Evolutionary conservation across 2,113 vertebrate genomes (phyloP).

Genomic region (Phylloscopus trochiloides): DNA sequence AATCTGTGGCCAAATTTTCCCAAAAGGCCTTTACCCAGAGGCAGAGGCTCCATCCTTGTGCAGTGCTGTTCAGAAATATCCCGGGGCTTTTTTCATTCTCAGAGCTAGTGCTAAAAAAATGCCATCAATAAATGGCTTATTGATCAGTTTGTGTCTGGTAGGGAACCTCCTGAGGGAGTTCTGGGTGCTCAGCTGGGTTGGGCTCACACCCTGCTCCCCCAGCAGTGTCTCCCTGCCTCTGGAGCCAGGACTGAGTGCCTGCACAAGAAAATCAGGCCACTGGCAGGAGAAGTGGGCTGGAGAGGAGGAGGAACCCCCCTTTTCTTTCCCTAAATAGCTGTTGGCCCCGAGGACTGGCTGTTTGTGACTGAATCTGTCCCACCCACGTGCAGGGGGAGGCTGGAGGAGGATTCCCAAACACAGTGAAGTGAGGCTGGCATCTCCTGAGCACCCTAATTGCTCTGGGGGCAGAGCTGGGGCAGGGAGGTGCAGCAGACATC

Average conservation of each 20-base stretch:
- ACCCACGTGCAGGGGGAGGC: not conserved
- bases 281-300: not conserved
- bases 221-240: not conserved
- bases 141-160: not conserved
- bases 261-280: not conserved
- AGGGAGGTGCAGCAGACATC: rapidly evolving
- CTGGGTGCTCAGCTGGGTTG: not conserved
- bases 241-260: not conserved
- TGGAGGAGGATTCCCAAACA: not conserved
- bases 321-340: not conserved
- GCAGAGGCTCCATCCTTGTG: not conserved
- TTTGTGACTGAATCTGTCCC: not conserved
- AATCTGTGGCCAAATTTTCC: not conserved
- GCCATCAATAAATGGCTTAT: not conserved
- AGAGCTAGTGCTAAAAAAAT: not conserved
- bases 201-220: rapidly evolving
- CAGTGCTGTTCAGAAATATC: not conserved
- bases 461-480: not conserved
- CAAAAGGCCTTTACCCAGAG: not conserved
- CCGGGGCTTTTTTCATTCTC: not conserved
- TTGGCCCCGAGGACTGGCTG: not conserved
- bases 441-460: rapidly evolving
- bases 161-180: not conserved
- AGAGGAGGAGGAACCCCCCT: not conserved
- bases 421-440: too few relatives aligned